These are phyloP conservation scores for Rhagium mordax DNA, from an alignment of 2,888 invertebrate species.

Conservation along the genomic window DNA sequence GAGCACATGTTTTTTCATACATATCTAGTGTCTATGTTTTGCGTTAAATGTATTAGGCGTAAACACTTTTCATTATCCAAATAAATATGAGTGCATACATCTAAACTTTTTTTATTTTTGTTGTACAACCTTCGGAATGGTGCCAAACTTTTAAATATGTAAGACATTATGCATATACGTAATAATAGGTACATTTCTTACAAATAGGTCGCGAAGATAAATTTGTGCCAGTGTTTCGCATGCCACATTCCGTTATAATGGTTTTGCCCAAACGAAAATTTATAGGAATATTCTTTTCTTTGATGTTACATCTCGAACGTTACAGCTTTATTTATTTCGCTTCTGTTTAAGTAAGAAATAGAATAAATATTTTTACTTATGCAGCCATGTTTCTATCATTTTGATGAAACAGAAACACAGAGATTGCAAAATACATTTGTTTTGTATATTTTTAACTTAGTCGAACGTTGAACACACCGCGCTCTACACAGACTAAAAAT, in stretches of 20 bases:
- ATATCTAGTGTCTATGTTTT: neutral
- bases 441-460: too few relatives aligned
- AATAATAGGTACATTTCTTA: slow-evolving; percentile 31
- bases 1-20: neutral
- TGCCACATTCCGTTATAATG: slow-evolving; percentile 18
- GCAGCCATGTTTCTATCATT: neutral
- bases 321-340: neutral
- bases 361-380: neutral
- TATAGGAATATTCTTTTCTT: neutral
- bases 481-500: too few relatives aligned
- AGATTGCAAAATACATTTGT: neutral
- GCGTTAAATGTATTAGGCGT: neutral
- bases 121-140: slow-evolving; percentile 45
- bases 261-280: slow-evolving; percentile 10
- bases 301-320: neutral
- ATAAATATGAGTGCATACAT: slow-evolving; percentile 24
- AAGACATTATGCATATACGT: slow-evolving; percentile 47
- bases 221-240: slow-evolving; percentile 20
- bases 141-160: slow-evolving; percentile 54
- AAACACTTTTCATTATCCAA: slow-evolving; percentile 26
- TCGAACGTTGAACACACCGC: too few relatives aligned
- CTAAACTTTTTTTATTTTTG: slow-evolving; percentile 29
- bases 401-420: neutral
- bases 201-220: slow-evolving; percentile 28
- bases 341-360: neutral